These are phyloP conservation scores for Perca flavescens DNA, from an alignment of 2,113 vertebrate genomes.

Conservation along the genomic window DNA sequence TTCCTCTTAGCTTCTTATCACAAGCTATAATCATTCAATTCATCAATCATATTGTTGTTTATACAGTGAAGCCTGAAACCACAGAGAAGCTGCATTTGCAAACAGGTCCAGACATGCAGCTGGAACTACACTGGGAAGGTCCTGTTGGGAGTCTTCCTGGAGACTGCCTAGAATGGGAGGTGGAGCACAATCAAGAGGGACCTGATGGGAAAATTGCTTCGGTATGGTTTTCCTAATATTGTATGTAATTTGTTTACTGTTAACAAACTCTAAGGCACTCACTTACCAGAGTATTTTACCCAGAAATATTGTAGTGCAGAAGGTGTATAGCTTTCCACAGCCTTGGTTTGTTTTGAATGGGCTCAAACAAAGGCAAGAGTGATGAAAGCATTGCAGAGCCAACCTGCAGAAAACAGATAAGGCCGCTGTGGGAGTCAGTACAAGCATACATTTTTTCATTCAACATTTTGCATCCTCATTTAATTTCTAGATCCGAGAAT, in stretches of 20 bases:
- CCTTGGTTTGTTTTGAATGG: not conserved
- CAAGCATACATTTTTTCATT: not conserved
- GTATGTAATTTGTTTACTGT: not conserved
- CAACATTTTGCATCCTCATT: not conserved
- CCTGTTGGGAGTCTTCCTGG: constrained; percentile 75
- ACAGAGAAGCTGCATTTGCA: constrained; percentile 73
- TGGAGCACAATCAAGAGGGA: constrained; percentile 74
- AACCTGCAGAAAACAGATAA: no score
- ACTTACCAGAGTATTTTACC: not conserved
- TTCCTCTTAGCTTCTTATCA: not conserved
- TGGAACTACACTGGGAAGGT: constrained; percentile 80
- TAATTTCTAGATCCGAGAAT: not conserved
- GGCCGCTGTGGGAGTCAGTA: not conserved
- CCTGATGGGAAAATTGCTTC: constrained; percentile 3
- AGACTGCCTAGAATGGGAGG: constrained; percentile 89
- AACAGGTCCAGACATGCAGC: constrained; percentile 34
- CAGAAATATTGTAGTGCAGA: not conserved
- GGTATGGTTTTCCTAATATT: constrained; percentile 31
- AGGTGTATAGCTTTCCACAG: not conserved
- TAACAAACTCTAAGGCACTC: not conserved
- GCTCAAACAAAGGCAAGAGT: not conserved
- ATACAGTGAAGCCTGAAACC: constrained; percentile 83
- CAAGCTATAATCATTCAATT: not conserved
- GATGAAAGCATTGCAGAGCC: not conserved
- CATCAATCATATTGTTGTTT: not conserved